A percentile compares a stretch with the other conserved stretches of the same genome.
Evolutionary conservation across 1,140 invertebrate genomes (phyloP).

Genomic region (Semibalanus balanoides): DNA sequence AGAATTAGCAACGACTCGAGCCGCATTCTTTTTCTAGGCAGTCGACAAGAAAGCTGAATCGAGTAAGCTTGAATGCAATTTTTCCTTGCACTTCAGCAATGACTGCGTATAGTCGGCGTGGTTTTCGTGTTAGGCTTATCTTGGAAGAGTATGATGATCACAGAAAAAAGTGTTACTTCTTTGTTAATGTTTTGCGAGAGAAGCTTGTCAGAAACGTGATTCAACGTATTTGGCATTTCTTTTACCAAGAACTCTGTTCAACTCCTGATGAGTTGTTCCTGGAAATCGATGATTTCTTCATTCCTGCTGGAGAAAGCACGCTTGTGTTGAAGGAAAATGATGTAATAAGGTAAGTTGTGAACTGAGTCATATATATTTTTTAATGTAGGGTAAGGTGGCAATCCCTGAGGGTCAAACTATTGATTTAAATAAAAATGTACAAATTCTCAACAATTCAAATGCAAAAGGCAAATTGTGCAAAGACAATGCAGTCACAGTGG

Average conservation of each 20-base stretch:
- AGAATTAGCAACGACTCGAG: no score
- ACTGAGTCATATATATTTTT: no score
- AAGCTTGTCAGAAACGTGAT: not conserved
- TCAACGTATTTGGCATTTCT: not conserved
- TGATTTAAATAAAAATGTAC: no score
- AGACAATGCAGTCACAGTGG: no score
- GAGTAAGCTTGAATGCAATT: no score
- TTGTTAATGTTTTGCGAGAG: not conserved
- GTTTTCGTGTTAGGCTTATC: not conserved
- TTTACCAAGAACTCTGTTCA: not conserved
- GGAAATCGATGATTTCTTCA: not conserved
- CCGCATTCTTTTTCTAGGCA: no score
- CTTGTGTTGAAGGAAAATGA: not conserved
- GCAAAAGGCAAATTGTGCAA: no score
- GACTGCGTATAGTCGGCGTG: not conserved
- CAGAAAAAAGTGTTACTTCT: not conserved
- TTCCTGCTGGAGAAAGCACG: not conserved
- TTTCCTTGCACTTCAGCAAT: no score
- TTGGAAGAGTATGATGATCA: not conserved
- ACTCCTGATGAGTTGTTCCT: not conserved
- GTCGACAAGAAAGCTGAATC: no score
- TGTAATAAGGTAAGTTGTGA: not conserved
- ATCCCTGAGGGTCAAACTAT: no score
- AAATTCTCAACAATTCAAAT: no score
- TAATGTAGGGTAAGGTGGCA: no score